Evolutionary conservation across 2,888 invertebrate genomes (phyloP), one percentile per base, ranked within the genome.

Genomic region (Drosophila glabriapex): DNA sequence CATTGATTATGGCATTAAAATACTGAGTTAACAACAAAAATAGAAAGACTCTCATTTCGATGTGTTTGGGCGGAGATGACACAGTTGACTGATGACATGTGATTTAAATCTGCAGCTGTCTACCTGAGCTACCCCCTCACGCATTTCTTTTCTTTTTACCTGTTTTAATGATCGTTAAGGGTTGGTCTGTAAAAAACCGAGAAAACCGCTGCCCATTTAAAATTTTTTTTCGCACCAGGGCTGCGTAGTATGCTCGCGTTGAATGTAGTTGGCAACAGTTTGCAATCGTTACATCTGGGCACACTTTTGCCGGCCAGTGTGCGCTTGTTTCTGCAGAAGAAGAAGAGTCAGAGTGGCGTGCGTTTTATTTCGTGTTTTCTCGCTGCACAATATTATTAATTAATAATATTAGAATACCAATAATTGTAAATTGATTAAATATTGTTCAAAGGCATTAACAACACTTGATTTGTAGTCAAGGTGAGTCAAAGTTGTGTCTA

Each of bases 331-430:
- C 50, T 28, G 7, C 72, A 75, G 78, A 81, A 84, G 71, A 74
- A 58, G 10, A 82, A 82, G 76, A 86, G 83, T 70, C 70, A 73
- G 69, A 78, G 60, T 35, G 25, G 80, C 80, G 82, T 80, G 82
- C 82, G 41, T 76, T 28, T 46, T 50, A 25, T 55, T 73, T 66
- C 69, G 79, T 62, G 78, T 79, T 75, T 61, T 55, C 5, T 9
- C n/a, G 29, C 1, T 35, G 39, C 43, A 68, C 43, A 62, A 76
- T 61, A 67, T 59, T 39, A 28, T 3, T 25, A 59, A 53, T 61
- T 39, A 39, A 41, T 5, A 43, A 37, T 14, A 35, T 52, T 12
- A 1, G 35, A 43, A n/a, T 53, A 52, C 1, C 39, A 22, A 33
- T 10, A 33, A 16, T 41, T 63, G 31, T 29, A 28, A 52, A 56